Conservation (phyloP, 2,797 vertebrate genomes). For the Notoglanidium macrostoma region DNA sequence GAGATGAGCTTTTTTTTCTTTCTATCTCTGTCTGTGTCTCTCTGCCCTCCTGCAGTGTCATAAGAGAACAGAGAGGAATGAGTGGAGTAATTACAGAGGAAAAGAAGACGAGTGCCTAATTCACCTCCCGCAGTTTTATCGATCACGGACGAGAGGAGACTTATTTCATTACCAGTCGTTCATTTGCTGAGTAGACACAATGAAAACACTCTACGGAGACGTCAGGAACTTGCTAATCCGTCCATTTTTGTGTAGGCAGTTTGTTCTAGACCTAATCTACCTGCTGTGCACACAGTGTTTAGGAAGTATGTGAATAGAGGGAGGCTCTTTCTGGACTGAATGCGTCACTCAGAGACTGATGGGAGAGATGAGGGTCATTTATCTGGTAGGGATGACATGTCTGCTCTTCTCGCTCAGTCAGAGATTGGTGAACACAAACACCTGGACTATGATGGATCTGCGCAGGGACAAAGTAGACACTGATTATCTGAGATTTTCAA, state of each 20-base stretch:
- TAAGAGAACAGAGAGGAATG: slow-evolving; percentile 14
- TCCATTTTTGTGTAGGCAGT: slow-evolving; percentile 38
- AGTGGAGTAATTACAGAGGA: slow-evolving; percentile 38
- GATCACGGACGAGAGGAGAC: slow-evolving; percentile 42
- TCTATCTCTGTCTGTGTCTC: slow-evolving; percentile 22
- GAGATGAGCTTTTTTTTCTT: slow-evolving; percentile 49
- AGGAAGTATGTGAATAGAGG: slow-evolving; percentile 43
- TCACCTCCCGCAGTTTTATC: slow-evolving; percentile 54
- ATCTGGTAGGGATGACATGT: slow-evolving; percentile 68
- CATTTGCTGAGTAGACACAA: slow-evolving; percentile 38
- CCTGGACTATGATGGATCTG: slow-evolving; percentile 81
- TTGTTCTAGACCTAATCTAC: slow-evolving; percentile 46
- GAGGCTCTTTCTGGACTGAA: slow-evolving; percentile 36
- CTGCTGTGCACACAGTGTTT: slow-evolving; percentile 43
- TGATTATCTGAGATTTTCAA: not conserved
- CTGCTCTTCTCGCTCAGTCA: slow-evolving; percentile 79
- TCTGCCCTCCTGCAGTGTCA: slow-evolving; percentile 2
- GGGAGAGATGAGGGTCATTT: slow-evolving; percentile 25
- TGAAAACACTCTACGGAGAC: slow-evolving; percentile 23
- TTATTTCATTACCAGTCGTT: slow-evolving; percentile 47
- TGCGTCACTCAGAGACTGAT: slow-evolving; percentile 73
- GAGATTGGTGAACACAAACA: slow-evolving; percentile 79
- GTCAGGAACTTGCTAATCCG: slow-evolving; percentile 38
- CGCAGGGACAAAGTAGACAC: slow-evolving; percentile 65
- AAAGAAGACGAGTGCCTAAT: slow-evolving; percentile 39